Evolutionary conservation across 2,113 vertebrate genomes (phyloP).

Genomic region (Scomber colias): DNA sequence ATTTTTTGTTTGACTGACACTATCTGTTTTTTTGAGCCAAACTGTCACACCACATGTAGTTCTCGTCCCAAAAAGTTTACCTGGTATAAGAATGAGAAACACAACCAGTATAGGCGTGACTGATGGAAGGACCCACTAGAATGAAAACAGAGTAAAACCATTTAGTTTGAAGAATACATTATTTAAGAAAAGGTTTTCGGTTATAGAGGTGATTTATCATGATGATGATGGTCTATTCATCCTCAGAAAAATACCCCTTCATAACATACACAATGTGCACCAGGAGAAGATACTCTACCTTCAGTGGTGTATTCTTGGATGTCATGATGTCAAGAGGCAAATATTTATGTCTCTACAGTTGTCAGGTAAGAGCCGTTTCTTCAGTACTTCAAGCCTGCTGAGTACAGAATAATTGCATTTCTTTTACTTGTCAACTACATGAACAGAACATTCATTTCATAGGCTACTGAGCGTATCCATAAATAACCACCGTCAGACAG

Average conservation of each 20-base stretch:
- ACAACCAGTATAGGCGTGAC: neutral
- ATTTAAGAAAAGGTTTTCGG: neutral
- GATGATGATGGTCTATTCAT: neutral
- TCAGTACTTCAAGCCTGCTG: neutral
- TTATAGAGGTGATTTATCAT: neutral
- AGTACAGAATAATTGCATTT: constrained; percentile 3
- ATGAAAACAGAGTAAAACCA: constrained; percentile 9
- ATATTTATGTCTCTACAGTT: constrained; percentile 1
- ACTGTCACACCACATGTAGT: neutral
- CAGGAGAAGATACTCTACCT: constrained; percentile 50
- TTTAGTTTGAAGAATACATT: neutral
- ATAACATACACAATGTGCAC: neutral
- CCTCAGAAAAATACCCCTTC: neutral
- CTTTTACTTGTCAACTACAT: neutral
- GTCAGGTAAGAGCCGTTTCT: constrained; percentile 3
- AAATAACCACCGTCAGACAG: neutral
- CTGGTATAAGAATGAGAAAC: constrained; percentile 43
- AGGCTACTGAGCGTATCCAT: neutral
- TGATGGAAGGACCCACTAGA: constrained; percentile 39
- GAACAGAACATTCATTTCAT: neutral
- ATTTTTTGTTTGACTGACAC: no score
- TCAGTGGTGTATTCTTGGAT: neutral
- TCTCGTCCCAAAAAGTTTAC: constrained; percentile 37
- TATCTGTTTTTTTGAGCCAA: no score
- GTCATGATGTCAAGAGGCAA: constrained; percentile 38